Conservation (phyloP, 2,113 vertebrate genomes). For the Charadrius vociferus region DNA sequence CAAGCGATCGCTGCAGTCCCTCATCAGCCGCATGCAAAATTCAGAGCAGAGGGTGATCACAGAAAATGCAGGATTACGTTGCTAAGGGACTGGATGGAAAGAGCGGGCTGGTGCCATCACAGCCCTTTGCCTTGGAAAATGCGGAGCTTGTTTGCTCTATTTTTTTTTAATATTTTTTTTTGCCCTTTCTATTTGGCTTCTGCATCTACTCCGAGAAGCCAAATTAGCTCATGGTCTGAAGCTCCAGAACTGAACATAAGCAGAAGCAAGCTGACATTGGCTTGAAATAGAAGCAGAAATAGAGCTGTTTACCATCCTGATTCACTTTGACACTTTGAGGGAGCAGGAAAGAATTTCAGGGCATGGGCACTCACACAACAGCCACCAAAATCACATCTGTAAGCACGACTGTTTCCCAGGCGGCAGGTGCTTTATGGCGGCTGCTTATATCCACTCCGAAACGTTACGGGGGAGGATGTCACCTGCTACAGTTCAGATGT, state of each 20-base stretch:
- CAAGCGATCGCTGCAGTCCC: not conserved
- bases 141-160: not conserved
- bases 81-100: not conserved
- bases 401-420: not conserved
- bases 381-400: not conserved
- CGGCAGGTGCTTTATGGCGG: not conserved
- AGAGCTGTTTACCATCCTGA: not conserved
- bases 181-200: not conserved
- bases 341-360: not conserved
- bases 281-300: constrained; percentile 4
- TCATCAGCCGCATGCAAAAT: fast-evolving
- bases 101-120: not conserved
- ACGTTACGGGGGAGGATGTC: not conserved
- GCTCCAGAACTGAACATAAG: not conserved
- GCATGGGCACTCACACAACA: not conserved
- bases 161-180: not conserved
- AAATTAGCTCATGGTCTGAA: constrained; percentile 65
- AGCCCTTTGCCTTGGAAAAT: not conserved
- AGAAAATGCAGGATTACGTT: not conserved
- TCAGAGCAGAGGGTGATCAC: not conserved
- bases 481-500: not conserved
- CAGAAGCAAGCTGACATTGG: not conserved
- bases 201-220: not conserved
- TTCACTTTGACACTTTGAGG: not conserved
- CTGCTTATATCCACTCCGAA: not conserved